phyloP scores from a whole-genome alignment of 1,140 invertebrate species.

The Sitobion miscanthi region DNA sequence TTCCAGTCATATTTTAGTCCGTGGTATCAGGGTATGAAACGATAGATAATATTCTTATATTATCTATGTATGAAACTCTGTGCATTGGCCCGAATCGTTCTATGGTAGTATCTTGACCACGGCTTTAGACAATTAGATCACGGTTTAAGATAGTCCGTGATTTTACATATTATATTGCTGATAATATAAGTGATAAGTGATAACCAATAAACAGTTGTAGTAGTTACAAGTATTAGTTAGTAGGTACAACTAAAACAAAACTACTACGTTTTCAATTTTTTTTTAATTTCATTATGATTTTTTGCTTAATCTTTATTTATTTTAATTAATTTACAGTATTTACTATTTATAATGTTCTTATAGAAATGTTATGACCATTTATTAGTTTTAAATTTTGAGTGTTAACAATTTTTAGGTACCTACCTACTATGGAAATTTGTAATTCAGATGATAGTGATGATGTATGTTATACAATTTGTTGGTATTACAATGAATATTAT shows the following conservation, averaged over 20 bases:
- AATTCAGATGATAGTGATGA: conserved; percentile 4
- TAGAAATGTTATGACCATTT: neutral
- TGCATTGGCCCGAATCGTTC: too few species aligned
- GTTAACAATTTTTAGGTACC: neutral
- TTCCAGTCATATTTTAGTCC: too few species aligned
- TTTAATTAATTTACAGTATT: neutral
- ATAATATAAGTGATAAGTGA: neutral
- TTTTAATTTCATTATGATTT: neutral
- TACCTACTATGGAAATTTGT: conserved; percentile 36
- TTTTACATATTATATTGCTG: too few species aligned
- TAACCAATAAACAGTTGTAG: neutral
- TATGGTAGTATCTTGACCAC: too few species aligned
- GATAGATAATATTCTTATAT: too few species aligned
- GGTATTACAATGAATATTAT: too few species aligned
- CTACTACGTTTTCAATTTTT: neutral
- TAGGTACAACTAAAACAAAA: neutral
- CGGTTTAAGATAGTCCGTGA: too few species aligned
- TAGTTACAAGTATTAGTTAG: neutral
- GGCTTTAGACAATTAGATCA: too few species aligned
- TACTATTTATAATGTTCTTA: neutral
- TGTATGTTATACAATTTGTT: neutral
- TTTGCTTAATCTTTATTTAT: neutral
- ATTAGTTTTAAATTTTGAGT: neutral
- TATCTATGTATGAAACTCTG: too few species aligned
- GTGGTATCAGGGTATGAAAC: too few species aligned